These are phyloP conservation scores for Neoitamus cyanurus DNA, from an alignment of 2,888 invertebrate species.

Conservation along the genomic window DNA sequence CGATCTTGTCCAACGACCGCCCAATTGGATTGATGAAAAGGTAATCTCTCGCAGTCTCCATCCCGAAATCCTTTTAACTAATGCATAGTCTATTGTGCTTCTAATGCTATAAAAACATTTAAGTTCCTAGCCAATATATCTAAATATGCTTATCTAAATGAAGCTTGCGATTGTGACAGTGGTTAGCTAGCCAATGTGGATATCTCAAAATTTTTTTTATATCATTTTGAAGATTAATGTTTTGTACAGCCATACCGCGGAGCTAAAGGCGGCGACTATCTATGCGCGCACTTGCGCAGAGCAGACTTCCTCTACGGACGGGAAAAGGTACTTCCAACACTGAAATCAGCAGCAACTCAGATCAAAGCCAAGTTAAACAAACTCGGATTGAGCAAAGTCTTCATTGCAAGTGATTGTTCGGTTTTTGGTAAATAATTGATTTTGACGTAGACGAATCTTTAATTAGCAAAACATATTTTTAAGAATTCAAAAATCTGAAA, in stretches of 20 bases:
- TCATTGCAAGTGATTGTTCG: constrained; percentile 87
- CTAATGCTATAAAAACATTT: not conserved
- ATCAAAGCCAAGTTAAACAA: constrained; percentile 72
- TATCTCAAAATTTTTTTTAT: not conserved
- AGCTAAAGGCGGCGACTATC: constrained; percentile 76
- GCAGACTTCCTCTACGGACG: constrained; percentile 86
- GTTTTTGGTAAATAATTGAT: constrained; percentile 66
- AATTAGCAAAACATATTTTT: constrained; percentile 22
- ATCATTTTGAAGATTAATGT: not conserved
- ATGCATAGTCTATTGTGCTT: not conserved
- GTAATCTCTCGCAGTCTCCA: constrained; percentile 54
- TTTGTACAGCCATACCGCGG: constrained; percentile 65
- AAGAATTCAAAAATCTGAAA: constrained; percentile 62
- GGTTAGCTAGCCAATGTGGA: not conserved
- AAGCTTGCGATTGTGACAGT: not conserved
- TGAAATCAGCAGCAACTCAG: constrained; percentile 82
- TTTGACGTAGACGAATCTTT: not conserved
- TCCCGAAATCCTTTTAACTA: not conserved
- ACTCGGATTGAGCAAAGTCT: constrained; percentile 73
- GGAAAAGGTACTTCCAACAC: constrained; percentile 78
- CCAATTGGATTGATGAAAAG: constrained; percentile 73
- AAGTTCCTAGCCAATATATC: not conserved
- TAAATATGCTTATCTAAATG: not conserved
- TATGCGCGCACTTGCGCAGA: constrained; percentile 88
- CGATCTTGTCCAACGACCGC: constrained; percentile 71